Conservation (phyloP, 2,113 vertebrate species). For the Leuciscus idus region DNA sequence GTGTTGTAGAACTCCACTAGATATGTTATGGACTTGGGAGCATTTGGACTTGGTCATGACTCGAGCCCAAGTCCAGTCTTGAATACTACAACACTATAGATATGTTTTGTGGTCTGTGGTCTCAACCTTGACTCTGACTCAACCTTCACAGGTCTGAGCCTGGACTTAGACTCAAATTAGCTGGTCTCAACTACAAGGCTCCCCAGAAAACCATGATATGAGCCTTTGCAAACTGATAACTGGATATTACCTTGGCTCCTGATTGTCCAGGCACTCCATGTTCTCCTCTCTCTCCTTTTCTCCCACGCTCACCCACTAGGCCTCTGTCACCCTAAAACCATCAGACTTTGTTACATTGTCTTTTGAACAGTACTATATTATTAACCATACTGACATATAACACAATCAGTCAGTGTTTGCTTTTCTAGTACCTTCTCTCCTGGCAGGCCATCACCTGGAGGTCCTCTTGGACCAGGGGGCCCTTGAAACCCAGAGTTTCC, state of each 20-base stretch:
- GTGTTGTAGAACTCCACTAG: neutral
- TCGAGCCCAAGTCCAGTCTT: neutral
- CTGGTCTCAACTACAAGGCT: neutral
- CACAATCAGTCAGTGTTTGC: neutral
- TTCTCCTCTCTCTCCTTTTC: conserved; percentile 84
- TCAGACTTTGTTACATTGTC: neutral
- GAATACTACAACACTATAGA: neutral
- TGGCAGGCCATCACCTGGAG: conserved; percentile 72
- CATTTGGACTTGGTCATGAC: neutral
- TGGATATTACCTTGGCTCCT: conserved; percentile 76
- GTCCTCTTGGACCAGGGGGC: conserved; percentile 77
- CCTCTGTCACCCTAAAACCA: conserved; percentile 81
- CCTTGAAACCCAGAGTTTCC: conserved; percentile 85
- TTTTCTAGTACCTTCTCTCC: conserved; percentile 80
- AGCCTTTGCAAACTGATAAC: neutral
- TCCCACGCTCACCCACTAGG: conserved; percentile 76
- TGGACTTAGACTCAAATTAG: neutral
- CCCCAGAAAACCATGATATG: too few species aligned
- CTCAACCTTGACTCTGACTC: neutral
- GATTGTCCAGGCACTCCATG: conserved; percentile 77
- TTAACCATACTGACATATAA: neutral
- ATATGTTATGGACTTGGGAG: neutral
- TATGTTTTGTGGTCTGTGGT: neutral
- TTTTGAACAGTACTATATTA: neutral
- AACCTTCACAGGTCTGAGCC: neutral